Percentiles rank a stretch among this genome's conserved stretches.
Conservation (phyloP, 2,113 vertebrate genomes). For the Electrona antarctica region DNA sequence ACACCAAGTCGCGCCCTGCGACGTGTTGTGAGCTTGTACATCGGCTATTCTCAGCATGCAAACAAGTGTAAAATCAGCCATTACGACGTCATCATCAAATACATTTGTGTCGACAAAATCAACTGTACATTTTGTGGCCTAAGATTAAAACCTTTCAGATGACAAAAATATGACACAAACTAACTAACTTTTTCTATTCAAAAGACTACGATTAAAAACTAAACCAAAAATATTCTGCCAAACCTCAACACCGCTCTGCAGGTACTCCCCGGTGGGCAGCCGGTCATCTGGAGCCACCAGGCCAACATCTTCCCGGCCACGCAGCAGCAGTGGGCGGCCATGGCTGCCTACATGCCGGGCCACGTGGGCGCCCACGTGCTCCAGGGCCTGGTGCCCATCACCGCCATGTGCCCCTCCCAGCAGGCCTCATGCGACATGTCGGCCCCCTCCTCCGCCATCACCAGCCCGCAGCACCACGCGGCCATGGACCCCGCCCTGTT, state of each 20-base stretch:
- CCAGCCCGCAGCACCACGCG: slow-evolving; percentile 86
- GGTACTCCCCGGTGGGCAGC: slow-evolving; percentile 95
- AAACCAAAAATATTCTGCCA: too few relatives aligned
- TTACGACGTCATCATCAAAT: too few relatives aligned
- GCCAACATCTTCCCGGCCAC: slow-evolving; percentile 91
- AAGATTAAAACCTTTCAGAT: too few relatives aligned
- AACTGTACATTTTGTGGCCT: too few relatives aligned
- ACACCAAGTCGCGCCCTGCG: too few relatives aligned
- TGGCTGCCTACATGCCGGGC: slow-evolving; percentile 95
- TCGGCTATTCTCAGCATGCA: too few relatives aligned
- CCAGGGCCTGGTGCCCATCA: slow-evolving; percentile 90
- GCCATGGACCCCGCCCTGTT: slow-evolving; percentile 75
- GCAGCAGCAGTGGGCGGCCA: slow-evolving; percentile 94
- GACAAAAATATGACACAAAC: too few relatives aligned
- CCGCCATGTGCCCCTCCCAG: slow-evolving; percentile 80
- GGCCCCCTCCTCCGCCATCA: slow-evolving; percentile 83
- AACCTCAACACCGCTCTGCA: slow-evolving; percentile 70
- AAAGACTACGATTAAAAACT: too few relatives aligned
- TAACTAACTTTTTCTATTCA: too few relatives aligned
- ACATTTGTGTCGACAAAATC: too few relatives aligned
- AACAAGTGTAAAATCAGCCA: too few relatives aligned
- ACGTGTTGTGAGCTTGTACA: too few relatives aligned
- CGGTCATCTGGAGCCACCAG: slow-evolving; percentile 91
- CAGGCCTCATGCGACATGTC: slow-evolving; percentile 85
- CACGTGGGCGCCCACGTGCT: slow-evolving; percentile 87